Base-by-base conservation (phyloP, 2,888 invertebrate species). In the Alloscopus bannaensis region DNA sequence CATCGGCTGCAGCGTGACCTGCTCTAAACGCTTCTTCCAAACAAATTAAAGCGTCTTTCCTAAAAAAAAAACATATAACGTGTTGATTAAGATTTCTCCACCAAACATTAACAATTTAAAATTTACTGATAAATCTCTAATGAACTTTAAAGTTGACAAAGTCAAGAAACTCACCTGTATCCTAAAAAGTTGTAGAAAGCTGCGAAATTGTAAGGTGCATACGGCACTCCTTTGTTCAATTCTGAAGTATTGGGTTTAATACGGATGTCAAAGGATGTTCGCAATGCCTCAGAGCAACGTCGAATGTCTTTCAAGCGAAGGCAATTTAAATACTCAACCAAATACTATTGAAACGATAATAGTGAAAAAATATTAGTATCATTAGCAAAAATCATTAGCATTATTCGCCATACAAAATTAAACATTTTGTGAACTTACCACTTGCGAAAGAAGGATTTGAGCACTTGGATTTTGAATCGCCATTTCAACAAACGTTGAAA, bases 241-340 rank as follows among this genome's bases (percentile, higher is more conserved):
- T 85, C 85, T 0, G 83, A 83, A 18, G 81, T 83, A 31, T 81
- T 81, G 6, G 85, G 84, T 29, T 84, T 84, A 16, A 81, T 84
- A 45, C 83, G 60, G 6, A 85, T 64, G 66, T 85, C 85, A 73
- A 84, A 85, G 4, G 84, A 82, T 1, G 85, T 83, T 57, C 85
- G 31, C 11, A 85, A 40, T 11, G 83, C 55, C 50, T 83, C 84
- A 0, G 79, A 73, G 50, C 82, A 82, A 28, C 83, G 31, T 0
- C 69, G 66, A 31, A 85, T 60, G 57, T 98, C 98, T 86, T 94
- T 93, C 50, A 95, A 92, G 24, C 97, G 91, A 80, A 97, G 89
- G 87, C 94, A 95, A 88, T 98, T 98, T 87, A 98, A 89, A 88
- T 95, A 97, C 87, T 94, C 95, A 47, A 98, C 90, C 87, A 94